Evolutionary conservation across 35 echinoderm and acorn worm genomes (phyloP).

Genomic region (Eucidaris tribuloides): DNA sequence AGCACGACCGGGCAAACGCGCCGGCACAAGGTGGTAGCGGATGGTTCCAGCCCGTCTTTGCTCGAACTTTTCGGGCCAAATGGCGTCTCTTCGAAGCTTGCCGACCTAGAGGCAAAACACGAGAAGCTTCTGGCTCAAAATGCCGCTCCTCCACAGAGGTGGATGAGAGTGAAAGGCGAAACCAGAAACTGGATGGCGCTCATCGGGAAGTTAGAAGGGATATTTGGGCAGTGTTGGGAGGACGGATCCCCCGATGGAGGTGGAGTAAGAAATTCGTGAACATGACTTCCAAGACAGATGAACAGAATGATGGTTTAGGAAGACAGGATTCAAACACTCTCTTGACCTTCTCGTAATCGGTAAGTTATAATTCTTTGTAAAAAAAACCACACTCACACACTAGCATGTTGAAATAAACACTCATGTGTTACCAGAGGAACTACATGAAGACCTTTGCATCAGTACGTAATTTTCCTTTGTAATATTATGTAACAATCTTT

Average conservation of each 20-base stretch:
- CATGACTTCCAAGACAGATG: neutral
- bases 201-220: neutral
- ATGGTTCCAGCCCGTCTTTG: too few species aligned
- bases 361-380: neutral
- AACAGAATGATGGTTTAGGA: neutral
- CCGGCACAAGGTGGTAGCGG: too few species aligned
- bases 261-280: too few species aligned
- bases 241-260: neutral
- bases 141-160: neutral
- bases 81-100: neutral
- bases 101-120: neutral
- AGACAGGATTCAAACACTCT: neutral
- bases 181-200: neutral
- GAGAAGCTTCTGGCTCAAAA: neutral
- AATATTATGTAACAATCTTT: too few species aligned
- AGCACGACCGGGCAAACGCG: too few species aligned
- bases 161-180: too few species aligned
- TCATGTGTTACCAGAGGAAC: too few species aligned
- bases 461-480: too few species aligned
- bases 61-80: too few species aligned
- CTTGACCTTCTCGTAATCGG: neutral
- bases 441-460: too few species aligned
- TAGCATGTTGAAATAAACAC: too few species aligned
- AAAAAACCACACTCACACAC: neutral
- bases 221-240: neutral